A percentile compares a stretch with the other conserved stretches of the same genome.
phyloP scores from a whole-genome alignment of 64 coral and sea anemone species.

The Dendronephthya gigantea region DNA sequence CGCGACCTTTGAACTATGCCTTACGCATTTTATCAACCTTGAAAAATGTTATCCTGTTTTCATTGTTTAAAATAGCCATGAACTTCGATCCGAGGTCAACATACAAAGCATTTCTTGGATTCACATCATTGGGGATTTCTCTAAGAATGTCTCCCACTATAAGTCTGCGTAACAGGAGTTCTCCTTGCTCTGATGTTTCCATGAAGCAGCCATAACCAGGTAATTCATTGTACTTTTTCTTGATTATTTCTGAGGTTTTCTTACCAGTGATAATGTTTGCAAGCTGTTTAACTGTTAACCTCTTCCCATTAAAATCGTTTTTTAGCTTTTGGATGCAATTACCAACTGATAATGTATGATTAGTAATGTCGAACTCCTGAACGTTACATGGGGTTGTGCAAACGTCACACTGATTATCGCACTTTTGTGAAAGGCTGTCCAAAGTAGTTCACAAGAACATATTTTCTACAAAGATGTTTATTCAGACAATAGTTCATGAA shows the following conservation, averaged over 20 bases:
- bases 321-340: neutral
- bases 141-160: neutral
- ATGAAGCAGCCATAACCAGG: neutral
- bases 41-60: neutral
- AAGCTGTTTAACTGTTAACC: neutral
- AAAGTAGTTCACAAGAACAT: neutral
- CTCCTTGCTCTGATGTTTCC: neutral
- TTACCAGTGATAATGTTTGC: neutral
- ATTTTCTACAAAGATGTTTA: neutral
- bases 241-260: neutral
- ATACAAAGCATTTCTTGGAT: neutral
- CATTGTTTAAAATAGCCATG: neutral
- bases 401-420: neutral
- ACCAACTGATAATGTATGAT: neutral
- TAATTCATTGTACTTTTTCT: neutral
- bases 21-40: no score
- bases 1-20: no score
- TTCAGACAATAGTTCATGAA: neutral
- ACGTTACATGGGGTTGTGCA: no score
- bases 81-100: neutral
- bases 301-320: neutral
- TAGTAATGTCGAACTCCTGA: neutral
- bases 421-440: neutral
- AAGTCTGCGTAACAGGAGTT: neutral
- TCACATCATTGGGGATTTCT: neutral